These are phyloP conservation scores for Hystrix brachyura DNA, from an alignment of 2,113 vertebrate species.

Conservation along the genomic window DNA sequence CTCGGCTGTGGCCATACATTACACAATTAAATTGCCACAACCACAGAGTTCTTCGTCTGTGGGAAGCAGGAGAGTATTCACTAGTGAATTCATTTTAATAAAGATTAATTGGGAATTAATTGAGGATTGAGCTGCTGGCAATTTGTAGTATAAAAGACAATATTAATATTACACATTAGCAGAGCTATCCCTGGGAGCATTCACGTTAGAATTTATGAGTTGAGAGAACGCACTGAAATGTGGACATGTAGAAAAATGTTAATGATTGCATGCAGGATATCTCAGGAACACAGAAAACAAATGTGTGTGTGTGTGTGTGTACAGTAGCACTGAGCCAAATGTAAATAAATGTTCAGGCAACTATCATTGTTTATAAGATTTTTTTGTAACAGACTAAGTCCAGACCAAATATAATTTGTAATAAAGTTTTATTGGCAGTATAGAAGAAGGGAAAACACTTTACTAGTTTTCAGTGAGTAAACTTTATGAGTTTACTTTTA, in stretches of 20 bases:
- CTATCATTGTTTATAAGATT: slow-evolving; percentile 48
- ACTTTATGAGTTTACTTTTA: slow-evolving; percentile 55
- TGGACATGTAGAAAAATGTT: slow-evolving; percentile 34
- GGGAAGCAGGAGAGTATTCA: slow-evolving; percentile 2
- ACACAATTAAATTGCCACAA: not conserved
- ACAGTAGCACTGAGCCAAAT: not conserved
- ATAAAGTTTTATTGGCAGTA: slow-evolving; percentile 69
- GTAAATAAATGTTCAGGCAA: not conserved
- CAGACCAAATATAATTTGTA: slow-evolving; percentile 63
- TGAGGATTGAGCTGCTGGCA: slow-evolving; percentile 6
- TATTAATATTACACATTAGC: not conserved
- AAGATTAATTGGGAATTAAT: slow-evolving; percentile 66
- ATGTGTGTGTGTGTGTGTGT: not conserved
- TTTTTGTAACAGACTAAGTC: slow-evolving; percentile 64
- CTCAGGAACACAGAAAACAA: not conserved
- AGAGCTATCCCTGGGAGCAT: not conserved
- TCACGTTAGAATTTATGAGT: slow-evolving; percentile 45
- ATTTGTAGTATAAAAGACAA: not conserved
- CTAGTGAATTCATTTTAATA: not conserved
- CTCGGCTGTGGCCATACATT: slow-evolving; percentile 39
- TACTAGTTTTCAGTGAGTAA: slow-evolving; percentile 58
- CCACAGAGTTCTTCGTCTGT: not conserved
- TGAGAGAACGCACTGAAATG: not conserved
- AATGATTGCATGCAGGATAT: not conserved
- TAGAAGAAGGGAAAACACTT: slow-evolving; percentile 61